Conservation (phyloP, 37 sponge, comb jelly and placozoan genomes). For the Eunapius fragilis region DNA sequence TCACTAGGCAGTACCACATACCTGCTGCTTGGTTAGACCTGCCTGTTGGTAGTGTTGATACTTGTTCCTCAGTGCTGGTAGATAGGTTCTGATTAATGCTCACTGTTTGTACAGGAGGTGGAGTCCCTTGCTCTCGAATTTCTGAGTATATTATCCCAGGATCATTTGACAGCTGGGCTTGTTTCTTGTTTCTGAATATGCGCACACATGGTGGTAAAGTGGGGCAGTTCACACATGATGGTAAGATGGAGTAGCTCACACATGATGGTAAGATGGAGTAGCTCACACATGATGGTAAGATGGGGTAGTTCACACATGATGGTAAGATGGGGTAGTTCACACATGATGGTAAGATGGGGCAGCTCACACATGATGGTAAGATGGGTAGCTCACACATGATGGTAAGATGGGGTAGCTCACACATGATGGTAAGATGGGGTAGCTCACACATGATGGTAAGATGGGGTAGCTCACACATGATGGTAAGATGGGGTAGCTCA, state of each 20-base stretch:
- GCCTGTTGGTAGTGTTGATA: not conserved
- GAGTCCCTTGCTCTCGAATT: not conserved
- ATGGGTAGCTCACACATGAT: not conserved
- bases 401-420: not conserved
- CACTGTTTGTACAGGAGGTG: not conserved
- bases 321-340: not conserved
- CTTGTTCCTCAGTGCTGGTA: no score
- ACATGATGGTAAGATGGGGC: not conserved
- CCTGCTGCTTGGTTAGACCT: not conserved
- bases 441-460: not conserved
- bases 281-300: not conserved
- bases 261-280: not conserved
- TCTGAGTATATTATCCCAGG: not conserved
- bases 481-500: not conserved
- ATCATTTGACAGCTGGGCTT: not conserved
- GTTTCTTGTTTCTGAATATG: not conserved
- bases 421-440: not conserved
- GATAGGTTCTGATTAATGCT: not conserved
- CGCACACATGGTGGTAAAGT: not conserved
- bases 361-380: no score
- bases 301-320: not conserved
- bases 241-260: not conserved
- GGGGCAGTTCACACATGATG: not conserved
- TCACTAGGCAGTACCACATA: no score
- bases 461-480: not conserved